These are phyloP conservation scores for Tachyglossus aculeatus DNA, from an alignment of 2,797 vertebrate species.

Conservation along the genomic window DNA sequence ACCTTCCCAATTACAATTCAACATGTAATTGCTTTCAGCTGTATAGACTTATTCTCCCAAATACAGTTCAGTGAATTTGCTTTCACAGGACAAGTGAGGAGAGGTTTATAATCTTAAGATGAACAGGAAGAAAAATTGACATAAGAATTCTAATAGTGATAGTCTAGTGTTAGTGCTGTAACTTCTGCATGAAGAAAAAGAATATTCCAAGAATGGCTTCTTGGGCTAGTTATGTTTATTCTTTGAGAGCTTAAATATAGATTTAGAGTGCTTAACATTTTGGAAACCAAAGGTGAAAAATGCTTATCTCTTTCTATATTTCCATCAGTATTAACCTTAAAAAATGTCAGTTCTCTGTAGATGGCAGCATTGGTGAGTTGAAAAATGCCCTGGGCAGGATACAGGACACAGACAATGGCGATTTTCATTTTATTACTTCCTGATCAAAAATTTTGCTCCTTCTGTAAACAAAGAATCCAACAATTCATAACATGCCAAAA, in stretches of 20 bases:
- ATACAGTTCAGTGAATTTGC: too few relatives aligned
- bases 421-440: neutral
- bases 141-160: too few relatives aligned
- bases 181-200: too few relatives aligned
- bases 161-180: too few relatives aligned
- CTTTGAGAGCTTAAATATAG: neutral
- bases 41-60: too few relatives aligned
- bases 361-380: neutral
- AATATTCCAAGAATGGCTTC: neutral
- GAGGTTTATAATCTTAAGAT: too few relatives aligned
- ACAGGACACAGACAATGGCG: too few relatives aligned
- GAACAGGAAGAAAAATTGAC: too few relatives aligned
- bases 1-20: too few relatives aligned
- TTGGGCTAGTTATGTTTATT: neutral
- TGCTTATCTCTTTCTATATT: neutral
- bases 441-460: neutral
- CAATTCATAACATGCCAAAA: neutral
- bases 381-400: neutral
- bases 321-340: neutral
- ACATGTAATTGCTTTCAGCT: too few relatives aligned
- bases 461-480: neutral
- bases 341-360: conserved; percentile 1
- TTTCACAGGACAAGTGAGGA: too few relatives aligned
- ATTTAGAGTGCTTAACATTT: neutral
- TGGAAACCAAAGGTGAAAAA: neutral